These are phyloP conservation scores for Coenobita brevimanus DNA, from an alignment of 1,140 invertebrate species.

Conservation along the genomic window DNA sequence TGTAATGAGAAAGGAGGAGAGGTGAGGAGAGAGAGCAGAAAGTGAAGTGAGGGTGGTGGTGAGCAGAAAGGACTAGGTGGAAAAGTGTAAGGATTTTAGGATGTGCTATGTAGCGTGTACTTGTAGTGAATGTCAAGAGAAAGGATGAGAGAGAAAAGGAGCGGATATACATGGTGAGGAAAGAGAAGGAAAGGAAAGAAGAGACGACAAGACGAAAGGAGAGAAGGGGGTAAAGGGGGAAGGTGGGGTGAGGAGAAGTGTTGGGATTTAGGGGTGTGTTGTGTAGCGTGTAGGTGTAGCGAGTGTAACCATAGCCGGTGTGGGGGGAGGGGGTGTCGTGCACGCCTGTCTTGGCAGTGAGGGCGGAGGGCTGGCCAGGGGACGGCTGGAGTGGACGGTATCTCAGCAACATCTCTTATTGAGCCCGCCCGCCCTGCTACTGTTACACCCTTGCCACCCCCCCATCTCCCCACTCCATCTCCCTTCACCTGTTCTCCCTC, in stretches of 20 bases:
- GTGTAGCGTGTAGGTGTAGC: constrained; percentile 11
- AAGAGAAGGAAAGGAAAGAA: background rate
- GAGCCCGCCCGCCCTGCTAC: constrained; percentile 9
- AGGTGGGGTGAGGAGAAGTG: background rate
- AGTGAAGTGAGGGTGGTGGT: background rate
- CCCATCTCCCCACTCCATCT: constrained; percentile 15
- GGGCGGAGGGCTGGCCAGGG: background rate
- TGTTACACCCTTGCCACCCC: background rate
- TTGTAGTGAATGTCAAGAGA: background rate
- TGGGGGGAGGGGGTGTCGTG: background rate
- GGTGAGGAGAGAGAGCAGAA: background rate
- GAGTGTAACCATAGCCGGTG: constrained; percentile 46
- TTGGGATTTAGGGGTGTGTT: background rate
- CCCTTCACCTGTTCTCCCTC: background rate
- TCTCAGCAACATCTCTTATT: constrained; percentile 50
- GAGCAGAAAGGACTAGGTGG: background rate
- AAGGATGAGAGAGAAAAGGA: background rate
- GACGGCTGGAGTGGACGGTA: constrained; percentile 29
- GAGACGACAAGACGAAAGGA: background rate
- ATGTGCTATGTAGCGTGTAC: too few relatives aligned
- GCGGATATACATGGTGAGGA: background rate
- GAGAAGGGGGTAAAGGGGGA: background rate
- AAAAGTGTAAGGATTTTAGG: background rate
- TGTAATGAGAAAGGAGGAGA: background rate
- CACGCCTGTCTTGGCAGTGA: constrained; percentile 52